A percentile compares a stretch with the other conserved stretches of the same genome.
Evolutionary conservation across 2,888 invertebrate genomes (phyloP).

Genomic region (Quadriops clusia): DNA sequence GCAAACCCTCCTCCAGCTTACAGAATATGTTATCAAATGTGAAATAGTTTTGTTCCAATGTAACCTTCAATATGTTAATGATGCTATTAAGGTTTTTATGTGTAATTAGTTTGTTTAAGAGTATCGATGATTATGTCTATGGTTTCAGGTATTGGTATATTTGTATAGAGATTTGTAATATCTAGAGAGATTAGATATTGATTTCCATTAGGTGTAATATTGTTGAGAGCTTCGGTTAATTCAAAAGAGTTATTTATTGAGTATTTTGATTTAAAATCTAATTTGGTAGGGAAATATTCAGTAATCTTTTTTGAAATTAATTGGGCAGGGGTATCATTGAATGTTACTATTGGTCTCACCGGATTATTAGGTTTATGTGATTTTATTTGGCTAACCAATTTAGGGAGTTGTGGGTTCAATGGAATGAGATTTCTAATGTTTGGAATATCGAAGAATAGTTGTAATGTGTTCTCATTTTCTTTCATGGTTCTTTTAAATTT

Average conservation of each 20-base stretch:
- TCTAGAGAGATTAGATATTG: not conserved
- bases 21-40: not conserved
- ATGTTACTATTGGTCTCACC: constrained; percentile 1
- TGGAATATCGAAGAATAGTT: too few relatives aligned
- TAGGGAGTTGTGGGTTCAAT: too few relatives aligned
- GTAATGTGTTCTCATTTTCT: too few relatives aligned
- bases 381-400: too few relatives aligned
- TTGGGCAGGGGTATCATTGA: not conserved
- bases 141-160: not conserved
- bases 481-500: too few relatives aligned
- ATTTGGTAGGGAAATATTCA: not conserved
- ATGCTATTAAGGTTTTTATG: not conserved
- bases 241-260: not conserved
- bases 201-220: not conserved
- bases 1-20: not conserved
- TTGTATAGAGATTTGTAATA: not conserved
- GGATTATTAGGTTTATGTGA: not conserved
- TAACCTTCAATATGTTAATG: not conserved
- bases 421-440: too few relatives aligned
- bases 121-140: not conserved
- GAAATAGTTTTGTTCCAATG: constrained; percentile 1
- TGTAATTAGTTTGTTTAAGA: not conserved
- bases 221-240: not conserved
- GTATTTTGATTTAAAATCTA: not conserved
- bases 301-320: not conserved